phyloP scores from a whole-genome alignment of 37 sponge, comb jelly and placozoan species.

The Chondrilla cf. caribensis region DNA sequence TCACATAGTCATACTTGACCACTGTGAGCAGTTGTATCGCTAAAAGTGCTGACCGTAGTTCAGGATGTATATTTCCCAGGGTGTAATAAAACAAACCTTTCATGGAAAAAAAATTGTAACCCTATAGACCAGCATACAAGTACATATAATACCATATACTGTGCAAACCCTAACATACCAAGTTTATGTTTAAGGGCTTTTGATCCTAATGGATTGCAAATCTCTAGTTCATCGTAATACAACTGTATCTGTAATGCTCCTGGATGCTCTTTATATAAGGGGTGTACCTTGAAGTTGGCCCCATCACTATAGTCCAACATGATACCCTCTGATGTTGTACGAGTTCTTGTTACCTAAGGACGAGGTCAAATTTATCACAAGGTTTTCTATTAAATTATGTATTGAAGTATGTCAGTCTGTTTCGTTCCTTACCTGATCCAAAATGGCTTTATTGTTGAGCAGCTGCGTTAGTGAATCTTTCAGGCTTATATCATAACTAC shows the following conservation, averaged over 20 bases:
- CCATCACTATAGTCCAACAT: slow-evolving; percentile 63
- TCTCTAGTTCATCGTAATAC: slow-evolving; percentile 66
- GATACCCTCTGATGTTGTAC: background rate
- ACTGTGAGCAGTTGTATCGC: slow-evolving; percentile 40
- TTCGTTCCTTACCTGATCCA: background rate
- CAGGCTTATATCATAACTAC: background rate
- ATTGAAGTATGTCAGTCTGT: background rate
- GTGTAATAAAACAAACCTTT: slow-evolving; percentile 44
- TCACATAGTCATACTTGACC: slow-evolving; percentile 11
- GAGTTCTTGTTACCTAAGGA: no score
- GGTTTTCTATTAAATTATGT: no score
- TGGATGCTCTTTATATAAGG: slow-evolving; percentile 19
- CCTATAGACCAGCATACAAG: background rate
- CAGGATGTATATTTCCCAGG: slow-evolving; percentile 42
- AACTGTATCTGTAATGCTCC: slow-evolving; percentile 45
- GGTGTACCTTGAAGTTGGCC: slow-evolving; percentile 16
- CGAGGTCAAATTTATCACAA: no score
- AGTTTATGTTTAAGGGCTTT: slow-evolving; percentile 58
- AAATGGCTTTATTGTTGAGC: background rate
- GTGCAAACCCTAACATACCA: no score
- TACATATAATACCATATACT: background rate
- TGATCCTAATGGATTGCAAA: slow-evolving; percentile 58
- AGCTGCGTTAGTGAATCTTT: slow-evolving; percentile 3
- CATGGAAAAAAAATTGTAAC: background rate
- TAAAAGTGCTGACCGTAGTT: slow-evolving; percentile 20